Conservation (phyloP, 2,888 invertebrate genomes). For the Ypsolopha sequella region DNA sequence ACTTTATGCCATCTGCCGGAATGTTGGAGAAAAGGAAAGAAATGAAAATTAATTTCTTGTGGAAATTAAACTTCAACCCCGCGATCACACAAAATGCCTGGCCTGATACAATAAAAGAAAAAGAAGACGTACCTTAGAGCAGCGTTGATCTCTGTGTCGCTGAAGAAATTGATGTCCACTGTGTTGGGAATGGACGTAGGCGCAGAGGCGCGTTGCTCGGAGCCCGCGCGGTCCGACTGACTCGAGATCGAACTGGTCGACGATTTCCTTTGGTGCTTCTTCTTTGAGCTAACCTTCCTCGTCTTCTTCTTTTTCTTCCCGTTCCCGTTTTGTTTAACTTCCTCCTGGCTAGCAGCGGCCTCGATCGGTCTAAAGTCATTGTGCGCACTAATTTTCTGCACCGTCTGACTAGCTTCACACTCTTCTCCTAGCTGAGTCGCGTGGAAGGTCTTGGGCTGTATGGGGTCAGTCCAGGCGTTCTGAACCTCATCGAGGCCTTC, state of each 20-base stretch:
- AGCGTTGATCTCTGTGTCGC: conserved; percentile 90
- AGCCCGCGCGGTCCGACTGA: conserved; percentile 62
- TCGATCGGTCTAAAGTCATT: conserved; percentile 75
- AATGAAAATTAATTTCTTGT: neutral
- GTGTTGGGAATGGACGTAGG: conserved; percentile 42
- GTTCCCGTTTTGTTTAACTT: conserved; percentile 66
- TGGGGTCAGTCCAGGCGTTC: conserved; percentile 61
- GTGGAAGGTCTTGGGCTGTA: conserved; percentile 64
- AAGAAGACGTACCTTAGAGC: conserved; percentile 64
- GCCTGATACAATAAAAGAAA: neutral
- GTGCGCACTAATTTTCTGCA: conserved; percentile 73
- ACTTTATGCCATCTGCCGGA: neutral
- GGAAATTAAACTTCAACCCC: neutral
- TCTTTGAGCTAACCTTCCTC: conserved; percentile 83
- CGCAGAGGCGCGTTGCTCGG: conserved; percentile 47
- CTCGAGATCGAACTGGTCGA: conserved; percentile 68
- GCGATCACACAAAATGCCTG: neutral
- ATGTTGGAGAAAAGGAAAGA: neutral
- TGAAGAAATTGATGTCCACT: conserved; percentile 80
- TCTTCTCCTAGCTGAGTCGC: conserved; percentile 63
- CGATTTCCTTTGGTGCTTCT: conserved; percentile 83
- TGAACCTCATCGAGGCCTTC: conserved; percentile 71
- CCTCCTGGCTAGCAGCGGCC: conserved; percentile 44
- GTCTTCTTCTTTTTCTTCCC: conserved; percentile 82
- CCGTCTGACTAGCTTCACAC: conserved; percentile 62